These are phyloP conservation scores for Eugnorisma glareosa DNA, from an alignment of 2,888 invertebrate species.

Conservation along the genomic window DNA sequence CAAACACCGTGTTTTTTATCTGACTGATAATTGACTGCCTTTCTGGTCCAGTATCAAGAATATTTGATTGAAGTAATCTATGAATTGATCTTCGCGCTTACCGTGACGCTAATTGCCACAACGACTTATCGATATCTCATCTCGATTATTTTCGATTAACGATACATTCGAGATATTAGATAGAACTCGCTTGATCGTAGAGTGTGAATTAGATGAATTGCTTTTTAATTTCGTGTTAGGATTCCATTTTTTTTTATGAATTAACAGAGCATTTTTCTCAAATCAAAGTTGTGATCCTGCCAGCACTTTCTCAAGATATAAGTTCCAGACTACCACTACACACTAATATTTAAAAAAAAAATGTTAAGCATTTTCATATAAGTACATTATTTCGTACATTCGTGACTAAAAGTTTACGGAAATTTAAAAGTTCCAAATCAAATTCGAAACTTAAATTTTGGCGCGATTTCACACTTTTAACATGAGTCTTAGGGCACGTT, in stretches of 20 bases:
- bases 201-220: conserved; percentile 64
- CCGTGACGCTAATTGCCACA: conserved; percentile 85
- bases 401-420: not conserved
- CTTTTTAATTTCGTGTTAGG: conserved; percentile 51
- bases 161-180: conserved; percentile 67
- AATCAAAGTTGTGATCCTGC: not conserved
- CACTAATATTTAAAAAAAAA: not conserved
- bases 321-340: not conserved
- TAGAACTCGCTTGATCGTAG: conserved; percentile 46
- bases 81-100: conserved; percentile 79
- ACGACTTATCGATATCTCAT: conserved; percentile 77
- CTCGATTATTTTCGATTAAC: conserved; percentile 71
- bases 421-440: no score
- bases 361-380: not conserved
- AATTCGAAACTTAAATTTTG: no score
- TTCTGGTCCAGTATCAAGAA: conserved; percentile 73
- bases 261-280: not conserved
- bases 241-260: not conserved
- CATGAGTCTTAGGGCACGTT: no score
- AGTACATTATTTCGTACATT: not conserved
- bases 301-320: not conserved
- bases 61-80: conserved; percentile 82
- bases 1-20: conserved; percentile 47
- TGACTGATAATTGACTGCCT: conserved; percentile 44
- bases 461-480: not conserved